Conservation (phyloP, 2,888 invertebrate species). For the Chymomyza procnemis region DNA sequence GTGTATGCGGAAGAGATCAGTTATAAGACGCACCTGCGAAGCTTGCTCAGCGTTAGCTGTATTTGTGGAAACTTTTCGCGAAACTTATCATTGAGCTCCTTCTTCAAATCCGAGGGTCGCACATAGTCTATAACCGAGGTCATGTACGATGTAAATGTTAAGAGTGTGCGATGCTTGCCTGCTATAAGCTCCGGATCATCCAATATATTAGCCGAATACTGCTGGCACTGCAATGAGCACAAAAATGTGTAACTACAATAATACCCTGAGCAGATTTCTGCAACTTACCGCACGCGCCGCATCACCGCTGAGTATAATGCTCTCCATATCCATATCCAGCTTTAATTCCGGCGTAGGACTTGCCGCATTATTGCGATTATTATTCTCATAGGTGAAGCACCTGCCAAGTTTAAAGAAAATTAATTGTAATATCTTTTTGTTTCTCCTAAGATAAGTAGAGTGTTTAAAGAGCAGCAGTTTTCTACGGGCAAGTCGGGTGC, state of each 20-base stretch:
- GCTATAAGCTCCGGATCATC: constrained; percentile 96
- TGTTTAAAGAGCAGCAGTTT: constrained; percentile 9
- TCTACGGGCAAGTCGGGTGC: background rate
- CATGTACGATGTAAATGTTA: constrained; percentile 94
- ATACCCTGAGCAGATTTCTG: too few species aligned
- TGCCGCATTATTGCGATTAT: constrained; percentile 74
- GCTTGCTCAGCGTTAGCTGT: constrained; percentile 95
- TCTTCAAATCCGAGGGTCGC: constrained; percentile 95
- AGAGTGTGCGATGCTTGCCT: constrained; percentile 90
- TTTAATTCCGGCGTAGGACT: constrained; percentile 77
- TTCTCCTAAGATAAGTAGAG: constrained; percentile 28
- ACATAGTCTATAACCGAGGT: constrained; percentile 98
- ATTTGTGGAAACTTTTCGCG: constrained; percentile 96
- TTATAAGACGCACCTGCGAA: constrained; percentile 90
- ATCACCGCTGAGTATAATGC: constrained; percentile 57
- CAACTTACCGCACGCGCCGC: constrained; percentile 49
- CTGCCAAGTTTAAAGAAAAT: constrained; percentile 38
- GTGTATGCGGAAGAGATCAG: too few species aligned
- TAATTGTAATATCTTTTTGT: background rate
- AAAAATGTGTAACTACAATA: background rate
- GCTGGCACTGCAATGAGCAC: constrained; percentile 49
- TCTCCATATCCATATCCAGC: constrained; percentile 75
- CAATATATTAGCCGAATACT: constrained; percentile 91
- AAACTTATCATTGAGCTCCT: constrained; percentile 98
- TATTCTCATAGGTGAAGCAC: constrained; percentile 77